Percentiles rank a stretch among this genome's conserved stretches.
phyloP scores from a whole-genome alignment of 2,797 vertebrate genomes.

The Crocodylus rhombifer region DNA sequence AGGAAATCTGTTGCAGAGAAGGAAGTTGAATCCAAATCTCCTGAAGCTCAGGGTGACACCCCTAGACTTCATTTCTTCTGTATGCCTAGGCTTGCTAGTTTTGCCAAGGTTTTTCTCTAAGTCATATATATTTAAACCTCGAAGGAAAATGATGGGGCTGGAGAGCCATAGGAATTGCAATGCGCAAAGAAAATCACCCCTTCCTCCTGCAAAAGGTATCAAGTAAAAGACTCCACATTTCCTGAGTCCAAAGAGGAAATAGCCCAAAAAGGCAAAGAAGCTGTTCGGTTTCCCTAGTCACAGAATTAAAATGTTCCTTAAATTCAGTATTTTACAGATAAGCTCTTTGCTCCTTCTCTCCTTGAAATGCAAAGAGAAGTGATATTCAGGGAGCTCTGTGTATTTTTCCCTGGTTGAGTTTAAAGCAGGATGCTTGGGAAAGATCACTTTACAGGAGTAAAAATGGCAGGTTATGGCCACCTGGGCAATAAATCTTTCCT shows the following conservation, averaged over 20 bases:
- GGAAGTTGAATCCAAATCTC: too few relatives aligned
- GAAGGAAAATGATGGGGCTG: not conserved
- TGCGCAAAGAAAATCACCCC: slow-evolving; percentile 11
- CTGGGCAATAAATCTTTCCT: not conserved
- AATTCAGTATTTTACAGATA: slow-evolving; percentile 53
- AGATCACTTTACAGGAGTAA: slow-evolving; percentile 35
- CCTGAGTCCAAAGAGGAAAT: slow-evolving; percentile 60
- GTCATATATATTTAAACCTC: slow-evolving; percentile 31
- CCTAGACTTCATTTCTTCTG: slow-evolving; percentile 13
- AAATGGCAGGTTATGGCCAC: slow-evolving; percentile 31
- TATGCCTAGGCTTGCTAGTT: slow-evolving; percentile 15
- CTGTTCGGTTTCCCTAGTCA: slow-evolving; percentile 4
- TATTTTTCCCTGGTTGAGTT: not conserved
- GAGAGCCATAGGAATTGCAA: slow-evolving; percentile 45
- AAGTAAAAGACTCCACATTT: slow-evolving; percentile 53
- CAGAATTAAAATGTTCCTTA: slow-evolving; percentile 53
- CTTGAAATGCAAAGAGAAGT: slow-evolving; percentile 40
- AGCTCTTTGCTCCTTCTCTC: slow-evolving; percentile 32
- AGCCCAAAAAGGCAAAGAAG: not conserved
- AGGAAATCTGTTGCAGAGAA: not conserved
- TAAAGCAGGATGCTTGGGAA: slow-evolving; percentile 32
- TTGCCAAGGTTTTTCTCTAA: not conserved
- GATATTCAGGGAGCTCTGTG: slow-evolving; percentile 49
- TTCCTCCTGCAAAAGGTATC: slow-evolving; percentile 43
- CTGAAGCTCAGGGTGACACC: not conserved